Conservation (phyloP, 2,113 vertebrate genomes). For the Halcyon malimbica region DNA sequence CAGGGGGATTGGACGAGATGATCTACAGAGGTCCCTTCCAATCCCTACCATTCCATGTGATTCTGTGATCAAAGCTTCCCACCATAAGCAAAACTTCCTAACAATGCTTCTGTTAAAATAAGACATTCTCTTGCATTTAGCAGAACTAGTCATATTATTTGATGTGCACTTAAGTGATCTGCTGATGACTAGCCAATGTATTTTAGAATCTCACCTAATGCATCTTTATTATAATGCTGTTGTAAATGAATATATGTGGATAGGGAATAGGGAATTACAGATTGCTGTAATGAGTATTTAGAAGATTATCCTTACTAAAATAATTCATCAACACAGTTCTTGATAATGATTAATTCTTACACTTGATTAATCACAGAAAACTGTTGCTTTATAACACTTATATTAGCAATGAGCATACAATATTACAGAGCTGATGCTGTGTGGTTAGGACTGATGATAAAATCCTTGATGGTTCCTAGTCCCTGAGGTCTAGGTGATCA, state of each 20-base stretch:
- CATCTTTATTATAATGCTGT: neutral
- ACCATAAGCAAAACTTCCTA: neutral
- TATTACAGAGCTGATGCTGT: neutral
- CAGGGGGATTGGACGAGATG: too few relatives aligned
- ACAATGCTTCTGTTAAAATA: neutral
- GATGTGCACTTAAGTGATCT: neutral
- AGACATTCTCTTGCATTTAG: neutral
- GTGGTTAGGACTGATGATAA: neutral
- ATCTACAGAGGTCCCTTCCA: too few relatives aligned
- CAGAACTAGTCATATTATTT: neutral
- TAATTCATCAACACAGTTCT: neutral
- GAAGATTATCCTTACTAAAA: neutral
- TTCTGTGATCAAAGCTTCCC: neutral
- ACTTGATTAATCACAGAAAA: neutral
- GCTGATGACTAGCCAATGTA: neutral
- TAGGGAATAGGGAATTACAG: neutral
- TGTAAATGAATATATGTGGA: neutral
- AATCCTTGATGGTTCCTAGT: neutral
- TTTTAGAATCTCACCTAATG: neutral
- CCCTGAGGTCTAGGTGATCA: neutral
- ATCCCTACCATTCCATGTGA: too few relatives aligned
- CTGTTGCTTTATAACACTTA: neutral
- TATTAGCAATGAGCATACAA: neutral
- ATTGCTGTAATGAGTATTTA: neutral
- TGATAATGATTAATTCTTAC: neutral